Conservation (phyloP, 2,888 invertebrate species). For the Eledone cirrhosa region DNA sequence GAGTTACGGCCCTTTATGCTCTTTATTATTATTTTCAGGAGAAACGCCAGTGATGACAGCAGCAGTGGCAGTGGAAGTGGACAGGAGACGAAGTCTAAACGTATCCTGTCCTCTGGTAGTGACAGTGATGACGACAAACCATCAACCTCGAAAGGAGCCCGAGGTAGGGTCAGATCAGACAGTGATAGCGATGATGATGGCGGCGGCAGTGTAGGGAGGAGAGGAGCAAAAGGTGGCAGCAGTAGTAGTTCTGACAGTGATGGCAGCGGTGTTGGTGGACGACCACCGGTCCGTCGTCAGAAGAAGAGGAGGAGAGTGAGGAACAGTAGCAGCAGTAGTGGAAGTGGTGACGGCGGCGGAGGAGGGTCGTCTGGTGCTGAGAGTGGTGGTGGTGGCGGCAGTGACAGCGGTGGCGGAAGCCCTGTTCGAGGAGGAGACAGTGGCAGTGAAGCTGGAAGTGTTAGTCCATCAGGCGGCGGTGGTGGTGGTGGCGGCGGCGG, state of each 20-base stretch:
- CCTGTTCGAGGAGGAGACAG: no score
- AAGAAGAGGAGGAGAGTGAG: slow-evolving; percentile 24
- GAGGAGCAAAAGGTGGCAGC: background rate
- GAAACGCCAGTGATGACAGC: slow-evolving; percentile 49
- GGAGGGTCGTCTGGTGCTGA: background rate
- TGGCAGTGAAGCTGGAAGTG: no score
- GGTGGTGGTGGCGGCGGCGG: background rate
- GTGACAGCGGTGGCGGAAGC: background rate
- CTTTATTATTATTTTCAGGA: slow-evolving; percentile 28
- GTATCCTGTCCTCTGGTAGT: slow-evolving; percentile 62
- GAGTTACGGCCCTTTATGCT: background rate
- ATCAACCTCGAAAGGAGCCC: background rate
- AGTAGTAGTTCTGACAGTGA: background rate
- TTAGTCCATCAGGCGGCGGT: background rate
- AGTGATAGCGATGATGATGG: slow-evolving; percentile 30
- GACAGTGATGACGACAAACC: slow-evolving; percentile 46
- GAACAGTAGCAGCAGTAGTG: slow-evolving; percentile 34
- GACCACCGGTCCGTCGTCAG: background rate
- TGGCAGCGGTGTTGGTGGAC: background rate
- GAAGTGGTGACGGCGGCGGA: background rate
- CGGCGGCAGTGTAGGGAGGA: slow-evolving; percentile 35
- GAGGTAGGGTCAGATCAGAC: background rate
- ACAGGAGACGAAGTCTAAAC: slow-evolving; percentile 55
- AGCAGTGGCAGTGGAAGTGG: slow-evolving; percentile 48
- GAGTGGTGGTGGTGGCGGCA: background rate